Evolutionary conservation across 2,888 invertebrate species (phyloP).

Genomic region (Sipha maydis): DNA sequence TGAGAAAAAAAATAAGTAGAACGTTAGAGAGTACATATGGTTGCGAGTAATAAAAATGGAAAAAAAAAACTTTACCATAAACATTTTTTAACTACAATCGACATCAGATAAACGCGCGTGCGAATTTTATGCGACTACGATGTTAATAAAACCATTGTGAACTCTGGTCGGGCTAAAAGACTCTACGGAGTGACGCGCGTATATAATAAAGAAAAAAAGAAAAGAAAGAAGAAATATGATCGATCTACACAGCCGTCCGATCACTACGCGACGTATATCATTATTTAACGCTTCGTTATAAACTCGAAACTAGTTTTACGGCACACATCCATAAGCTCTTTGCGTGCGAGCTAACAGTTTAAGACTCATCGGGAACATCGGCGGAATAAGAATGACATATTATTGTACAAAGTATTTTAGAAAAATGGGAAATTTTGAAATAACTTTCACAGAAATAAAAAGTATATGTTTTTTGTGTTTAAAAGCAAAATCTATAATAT

Average conservation of each 20-base stretch:
- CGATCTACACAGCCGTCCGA: neutral
- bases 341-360: neutral
- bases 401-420: too few species aligned
- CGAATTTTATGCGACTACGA: neutral
- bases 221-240: neutral
- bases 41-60: neutral
- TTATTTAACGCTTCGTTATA: neutral
- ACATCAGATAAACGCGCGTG: neutral
- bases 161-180: neutral
- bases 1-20: neutral
- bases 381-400: too few species aligned
- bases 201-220: neutral
- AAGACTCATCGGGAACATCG: neutral
- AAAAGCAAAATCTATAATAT: too few species aligned
- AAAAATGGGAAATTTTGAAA: too few species aligned
- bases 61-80: neutral
- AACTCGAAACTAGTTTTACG: neutral
- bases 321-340: neutral
- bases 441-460: too few species aligned
- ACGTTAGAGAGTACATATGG: neutral
- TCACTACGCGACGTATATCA: neutral
- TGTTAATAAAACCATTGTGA: neutral
- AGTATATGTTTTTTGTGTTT: too few species aligned
- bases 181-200: neutral
- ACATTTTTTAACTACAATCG: neutral